Base-by-base conservation (phyloP, 2,797 vertebrate species). In the Acomys russatus region DNA sequence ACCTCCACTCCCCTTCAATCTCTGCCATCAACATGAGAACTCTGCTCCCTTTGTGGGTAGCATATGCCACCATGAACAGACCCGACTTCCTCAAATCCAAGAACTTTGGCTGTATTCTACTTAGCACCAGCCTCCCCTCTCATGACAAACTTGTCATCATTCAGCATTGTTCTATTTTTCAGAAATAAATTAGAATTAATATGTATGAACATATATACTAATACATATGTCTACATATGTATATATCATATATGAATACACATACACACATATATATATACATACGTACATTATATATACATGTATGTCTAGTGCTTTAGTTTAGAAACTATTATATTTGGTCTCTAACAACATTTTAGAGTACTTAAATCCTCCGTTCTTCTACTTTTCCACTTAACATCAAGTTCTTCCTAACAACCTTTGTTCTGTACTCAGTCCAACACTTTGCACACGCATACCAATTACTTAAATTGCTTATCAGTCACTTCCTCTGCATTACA, bases 151-250 rank as follows among this genome's bases (percentile, higher is more conserved):
- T 86, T 51, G 1, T 70, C 35, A 77, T 30, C 49, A 38, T 73
- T 44, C n/a, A 95, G 23, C 88, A 86, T 9, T 54, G 1, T 79
- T 93, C 44, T 18, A 92, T 23, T 71, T 54, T 20, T 20, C 70
- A 93, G 78, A 88, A 83, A 63, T 14, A 73, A 49, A 59, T 20
- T 79, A 76, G 15, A 35, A 71, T 90, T 87, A 64, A 92, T 82
- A 54, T 7, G 10, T n/a, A 71, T 3, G 15, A 44, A 44, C 44
- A 44, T 9, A 73, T 7, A n/a, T 17, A 71, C 4, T 49, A 5
- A 49, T 38, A 44, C 10, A 38, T 10, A 44, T 10, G 38, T 9
- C 35, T 17, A n/a, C 15, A n/a, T 2, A 71, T 17, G 28, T n/a
- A 35, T 2, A 73, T 17, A 56, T 56, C 54, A 56, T 9, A 56